Evolutionary conservation across 2,113 vertebrate genomes (phyloP).

Genomic region (Cromileptes altivelis): DNA sequence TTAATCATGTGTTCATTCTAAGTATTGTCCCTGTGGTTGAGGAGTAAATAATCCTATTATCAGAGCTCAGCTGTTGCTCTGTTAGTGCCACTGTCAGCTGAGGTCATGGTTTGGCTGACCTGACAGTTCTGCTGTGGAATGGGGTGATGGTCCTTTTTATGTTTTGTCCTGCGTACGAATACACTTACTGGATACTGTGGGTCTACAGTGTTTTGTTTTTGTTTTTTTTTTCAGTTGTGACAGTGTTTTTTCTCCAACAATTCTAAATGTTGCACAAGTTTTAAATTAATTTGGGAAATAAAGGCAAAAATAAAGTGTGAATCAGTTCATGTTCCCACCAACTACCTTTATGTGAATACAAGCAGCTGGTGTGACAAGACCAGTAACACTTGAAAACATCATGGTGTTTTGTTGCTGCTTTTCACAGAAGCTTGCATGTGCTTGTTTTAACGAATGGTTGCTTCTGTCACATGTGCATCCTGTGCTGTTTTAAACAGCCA

Average conservation of each 20-base stretch:
- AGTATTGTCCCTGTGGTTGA: slow-evolving; percentile 32
- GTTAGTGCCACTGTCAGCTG: slow-evolving; percentile 48
- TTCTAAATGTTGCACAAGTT: not conserved
- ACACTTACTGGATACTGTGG: not conserved
- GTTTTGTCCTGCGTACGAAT: not conserved
- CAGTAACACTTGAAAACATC: not conserved
- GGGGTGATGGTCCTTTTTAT: not conserved
- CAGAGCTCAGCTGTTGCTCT: slow-evolving; percentile 52
- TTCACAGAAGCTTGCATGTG: not conserved
- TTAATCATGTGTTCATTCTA: slow-evolving; percentile 32
- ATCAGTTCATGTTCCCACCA: not conserved
- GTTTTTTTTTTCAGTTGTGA: not conserved
- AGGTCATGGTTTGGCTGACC: slow-evolving; percentile 49
- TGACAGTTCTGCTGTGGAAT: slow-evolving; percentile 39
- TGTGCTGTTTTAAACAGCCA: not conserved
- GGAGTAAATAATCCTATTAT: slow-evolving; percentile 62
- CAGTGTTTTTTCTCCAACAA: too few relatives aligned
- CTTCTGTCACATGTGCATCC: not conserved
- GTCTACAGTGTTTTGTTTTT: not conserved
- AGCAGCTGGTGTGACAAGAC: not conserved
- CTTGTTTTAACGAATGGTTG: not conserved
- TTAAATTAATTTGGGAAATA: not conserved
- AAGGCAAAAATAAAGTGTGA: not conserved
- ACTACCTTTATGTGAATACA: not conserved
- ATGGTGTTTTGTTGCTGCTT: not conserved